Evolutionary conservation across 1,140 invertebrate species (phyloP), one percentile per base, ranked within the genome.

Genomic region (Periplaneta americana): DNA sequence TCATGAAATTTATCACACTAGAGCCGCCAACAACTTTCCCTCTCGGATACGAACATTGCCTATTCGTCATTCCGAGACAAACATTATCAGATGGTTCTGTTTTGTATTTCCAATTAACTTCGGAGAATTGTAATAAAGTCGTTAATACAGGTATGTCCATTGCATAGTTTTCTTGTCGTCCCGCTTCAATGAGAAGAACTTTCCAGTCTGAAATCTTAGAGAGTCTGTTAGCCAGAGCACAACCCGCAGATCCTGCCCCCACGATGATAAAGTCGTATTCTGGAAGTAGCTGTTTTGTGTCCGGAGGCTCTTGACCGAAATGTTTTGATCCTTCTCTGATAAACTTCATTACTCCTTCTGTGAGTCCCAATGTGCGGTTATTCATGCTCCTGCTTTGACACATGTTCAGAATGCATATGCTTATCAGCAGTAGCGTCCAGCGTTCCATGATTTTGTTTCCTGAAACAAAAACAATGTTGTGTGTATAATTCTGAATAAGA

Each of bases 1-100:
- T 95, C 97, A 98, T 96, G 82, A 96, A 97, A 85, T 98, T 98
- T n/a, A 28, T 28, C 22, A n/a, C 6, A 66, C 48, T 66, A n/a
- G 22, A n/a, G 22, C 48, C 48, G 4, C 48, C 48, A 22, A 66
- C 28, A 22, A 66, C 48, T 66, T 66, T 66, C 22, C 48, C 48
- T 66, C 48, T 0, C 98, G 87, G 0, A 95, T 94, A 75, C 94
- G 95, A 35, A 18, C 34, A 82, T 10, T 78, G 83, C 79, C 84
- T n/a, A 81, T 88, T 84, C 9, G 85, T 85, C 18, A 89, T 83
- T 1, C 86, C 88, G 79, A 88, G 86, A 82, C 89, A 89, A 0
- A 89, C 87, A 48, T 85, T 86, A 80, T 88, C 86, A 11, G 87
- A 39, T 5, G 77, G 86, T 8, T 85, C 86, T 17, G 88, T 89